These are phyloP conservation scores for Zingel zingel DNA, from an alignment of 2,113 vertebrate species.

Conservation along the genomic window DNA sequence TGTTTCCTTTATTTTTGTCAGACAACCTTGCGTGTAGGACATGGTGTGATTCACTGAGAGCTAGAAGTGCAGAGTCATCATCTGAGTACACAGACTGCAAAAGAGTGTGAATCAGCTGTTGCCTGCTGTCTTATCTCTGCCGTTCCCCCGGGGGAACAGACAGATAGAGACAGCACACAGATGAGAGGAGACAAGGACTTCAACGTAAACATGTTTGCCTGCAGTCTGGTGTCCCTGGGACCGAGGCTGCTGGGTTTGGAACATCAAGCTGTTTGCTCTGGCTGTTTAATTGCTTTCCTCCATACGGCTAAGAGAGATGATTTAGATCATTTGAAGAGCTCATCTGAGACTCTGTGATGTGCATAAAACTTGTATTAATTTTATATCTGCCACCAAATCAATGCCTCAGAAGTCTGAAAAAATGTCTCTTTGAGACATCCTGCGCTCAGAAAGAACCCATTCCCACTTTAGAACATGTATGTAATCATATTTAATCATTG, in stretches of 20 bases:
- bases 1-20: constrained; percentile 1
- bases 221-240: constrained; percentile 22
- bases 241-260: constrained; percentile 8
- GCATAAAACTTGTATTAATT: neutral
- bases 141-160: neutral
- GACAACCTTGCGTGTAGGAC: neutral
- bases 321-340: constrained; percentile 20
- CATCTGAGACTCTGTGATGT: neutral
- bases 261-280: constrained; percentile 11
- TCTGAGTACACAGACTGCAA: neutral
- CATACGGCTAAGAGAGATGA: neutral
- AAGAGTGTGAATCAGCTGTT: constrained; percentile 41
- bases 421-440: constrained; percentile 8
- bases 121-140: constrained; percentile 30
- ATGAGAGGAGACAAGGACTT: constrained; percentile 27
- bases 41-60: constrained; percentile 33
- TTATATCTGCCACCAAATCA: constrained; percentile 11
- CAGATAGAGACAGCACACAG: constrained; percentile 11
- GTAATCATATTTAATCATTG: neutral
- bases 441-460: neutral
- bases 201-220: constrained; percentile 47
- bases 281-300: constrained; percentile 20
- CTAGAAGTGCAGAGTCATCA: constrained; percentile 24
- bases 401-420: constrained; percentile 1
- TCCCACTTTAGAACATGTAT: neutral